These are phyloP conservation scores for Anabas testudineus DNA, from an alignment of 2,797 vertebrate genomes.

Conservation along the genomic window DNA sequence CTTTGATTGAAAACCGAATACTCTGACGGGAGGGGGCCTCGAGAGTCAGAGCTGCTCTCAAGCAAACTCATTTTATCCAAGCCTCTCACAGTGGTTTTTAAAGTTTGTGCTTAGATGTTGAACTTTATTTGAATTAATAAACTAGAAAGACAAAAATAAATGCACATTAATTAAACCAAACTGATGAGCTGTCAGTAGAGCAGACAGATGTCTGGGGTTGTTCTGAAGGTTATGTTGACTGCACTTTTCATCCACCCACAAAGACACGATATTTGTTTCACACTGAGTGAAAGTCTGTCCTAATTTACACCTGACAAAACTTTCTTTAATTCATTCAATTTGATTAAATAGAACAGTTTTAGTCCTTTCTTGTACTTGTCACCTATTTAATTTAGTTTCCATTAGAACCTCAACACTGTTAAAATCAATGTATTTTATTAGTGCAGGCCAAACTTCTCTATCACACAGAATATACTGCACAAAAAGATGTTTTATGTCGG, in stretches of 20 bases:
- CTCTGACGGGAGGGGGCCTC: not conserved
- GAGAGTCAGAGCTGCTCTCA: not conserved
- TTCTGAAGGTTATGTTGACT: not conserved
- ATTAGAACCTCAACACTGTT: not conserved
- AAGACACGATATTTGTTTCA: not conserved
- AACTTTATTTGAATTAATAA: not conserved
- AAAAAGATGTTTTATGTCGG: too few species aligned
- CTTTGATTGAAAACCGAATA: not conserved
- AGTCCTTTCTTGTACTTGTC: not conserved
- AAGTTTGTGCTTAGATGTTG: not conserved
- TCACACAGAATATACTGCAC: too few species aligned
- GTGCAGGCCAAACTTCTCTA: too few species aligned
- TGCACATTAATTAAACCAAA: not conserved
- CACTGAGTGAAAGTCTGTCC: not conserved
- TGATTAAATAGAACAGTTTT: not conserved
- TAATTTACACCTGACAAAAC: not conserved
- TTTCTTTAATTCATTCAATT: conserved; percentile 1
- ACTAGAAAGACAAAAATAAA: not conserved
- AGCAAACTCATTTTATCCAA: not conserved
- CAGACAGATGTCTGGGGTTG: not conserved
- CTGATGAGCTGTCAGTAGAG: not conserved
- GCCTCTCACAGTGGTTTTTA: not conserved
- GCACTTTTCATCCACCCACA: not conserved
- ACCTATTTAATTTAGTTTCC: not conserved
- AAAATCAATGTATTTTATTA: conserved; percentile 2